Conservation (phyloP, 2,797 vertebrate species). For the Crax fasciolata region DNA sequence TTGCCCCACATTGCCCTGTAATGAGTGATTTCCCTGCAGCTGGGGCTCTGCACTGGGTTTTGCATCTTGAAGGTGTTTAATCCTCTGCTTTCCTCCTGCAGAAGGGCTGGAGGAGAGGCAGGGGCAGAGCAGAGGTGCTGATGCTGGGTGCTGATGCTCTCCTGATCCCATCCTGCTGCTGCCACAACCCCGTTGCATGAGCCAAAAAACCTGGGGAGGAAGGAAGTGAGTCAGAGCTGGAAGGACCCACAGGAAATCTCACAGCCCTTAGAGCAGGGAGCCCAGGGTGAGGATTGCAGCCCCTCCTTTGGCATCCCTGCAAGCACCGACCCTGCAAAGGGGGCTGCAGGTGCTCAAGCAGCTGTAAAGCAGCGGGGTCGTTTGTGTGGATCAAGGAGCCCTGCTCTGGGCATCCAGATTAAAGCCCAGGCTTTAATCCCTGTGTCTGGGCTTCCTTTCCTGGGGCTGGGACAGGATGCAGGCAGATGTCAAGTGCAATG, state of each 20-base stretch:
- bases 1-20: not conserved
- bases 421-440: not conserved
- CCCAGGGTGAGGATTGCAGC: not conserved
- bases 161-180: not conserved
- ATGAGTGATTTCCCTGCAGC: not conserved
- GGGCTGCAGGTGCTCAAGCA: fast-evolving
- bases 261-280: not conserved
- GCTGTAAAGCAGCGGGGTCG: not conserved
- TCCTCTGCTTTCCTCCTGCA: not conserved
- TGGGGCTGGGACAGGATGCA: not conserved
- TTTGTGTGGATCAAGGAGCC: not conserved
- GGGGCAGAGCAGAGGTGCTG: not conserved
- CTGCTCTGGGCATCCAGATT: not conserved
- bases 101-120: not conserved
- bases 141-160: not conserved
- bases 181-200: not conserved
- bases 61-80: fast-evolving
- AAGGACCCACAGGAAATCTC: not conserved
- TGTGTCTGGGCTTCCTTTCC: not conserved
- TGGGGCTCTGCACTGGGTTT: not conserved
- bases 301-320: not conserved
- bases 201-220: not conserved
- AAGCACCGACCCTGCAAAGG: fast-evolving
- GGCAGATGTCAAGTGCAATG: not conserved
- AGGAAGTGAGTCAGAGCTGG: not conserved